Evolutionary conservation across 1,140 invertebrate genomes (phyloP), one percentile per base, ranked within the genome.

Genomic region (Ceratoteleas bidentatus): DNA sequence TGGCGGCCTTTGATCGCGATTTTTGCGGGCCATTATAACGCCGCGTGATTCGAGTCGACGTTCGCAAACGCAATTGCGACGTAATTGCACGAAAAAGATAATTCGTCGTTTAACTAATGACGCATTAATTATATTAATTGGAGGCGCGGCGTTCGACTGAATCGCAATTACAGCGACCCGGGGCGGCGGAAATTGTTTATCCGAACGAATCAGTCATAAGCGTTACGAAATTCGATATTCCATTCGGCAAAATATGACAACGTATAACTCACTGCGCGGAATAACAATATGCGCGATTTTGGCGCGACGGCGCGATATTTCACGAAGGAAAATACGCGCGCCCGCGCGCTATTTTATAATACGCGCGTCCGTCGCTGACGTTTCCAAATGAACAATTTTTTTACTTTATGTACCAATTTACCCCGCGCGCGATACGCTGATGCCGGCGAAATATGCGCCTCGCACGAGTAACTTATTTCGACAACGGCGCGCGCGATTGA

Each of bases 331-430:
- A 79, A 79, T 79, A 72, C 62, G 65, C 56, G 57, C 32, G 57
- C 49, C 57, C 50, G 24, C 54, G 57, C 66, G 75, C 68, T 79
- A 72, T 79, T 79, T 79, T 78, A 70, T 70, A 78, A 78, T 78
- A 78, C 75, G 68, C 68, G 53, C 61, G 52, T 43, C 58, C 75
- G 65, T 70, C 66, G 68, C 66, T 72, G 68, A 79, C 75, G 61
- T 72, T 72, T 79, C 75, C 40, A 79, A 72, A 79, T 79, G 75
- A 72, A 79, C 75, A 65, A 79, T 79, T 79, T 79, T 79, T 79
- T 69, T 78, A 66, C 65, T 78, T 78, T 78, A 78, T 78, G 60
- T 78, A 78, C 65, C 75, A 78, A 78, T 78, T 78, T 78, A 70
- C 65, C 53, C 65, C 58, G 58, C 43, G 13, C 56, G 57, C 64